phyloP scores from a whole-genome alignment of 2,797 vertebrate genomes.

The Onychomys arenicola region DNA sequence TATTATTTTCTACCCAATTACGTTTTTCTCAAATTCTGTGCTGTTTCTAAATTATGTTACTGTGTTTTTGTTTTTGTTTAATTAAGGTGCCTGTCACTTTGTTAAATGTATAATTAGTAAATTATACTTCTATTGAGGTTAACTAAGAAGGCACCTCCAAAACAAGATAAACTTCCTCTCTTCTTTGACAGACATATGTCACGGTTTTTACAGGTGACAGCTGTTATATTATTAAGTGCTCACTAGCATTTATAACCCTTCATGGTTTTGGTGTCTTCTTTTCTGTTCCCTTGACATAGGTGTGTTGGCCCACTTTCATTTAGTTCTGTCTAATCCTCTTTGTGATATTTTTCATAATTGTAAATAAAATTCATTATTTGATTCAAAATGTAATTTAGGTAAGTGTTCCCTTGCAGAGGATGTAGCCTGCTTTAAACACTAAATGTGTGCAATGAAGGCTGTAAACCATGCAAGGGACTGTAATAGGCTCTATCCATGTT shows the following conservation, averaged over 20 bases:
- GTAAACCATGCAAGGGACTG: not conserved
- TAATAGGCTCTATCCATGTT: not conserved
- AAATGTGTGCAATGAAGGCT: constrained; percentile 12
- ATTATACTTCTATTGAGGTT: constrained; percentile 48
- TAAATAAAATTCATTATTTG: constrained; percentile 52
- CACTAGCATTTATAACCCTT: not conserved
- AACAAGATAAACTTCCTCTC: constrained; percentile 20
- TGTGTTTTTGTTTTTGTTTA: constrained; percentile 58
- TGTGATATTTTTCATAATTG: constrained; percentile 33
- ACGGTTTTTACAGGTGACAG: constrained; percentile 18
- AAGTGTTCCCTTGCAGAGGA: constrained; percentile 50
- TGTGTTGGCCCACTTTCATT: constrained; percentile 15
- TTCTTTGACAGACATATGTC: constrained; percentile 16
- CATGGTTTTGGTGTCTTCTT: not conserved
- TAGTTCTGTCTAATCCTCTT: constrained; percentile 10
- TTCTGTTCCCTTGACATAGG: constrained; percentile 26
- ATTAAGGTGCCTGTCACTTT: constrained; percentile 40
- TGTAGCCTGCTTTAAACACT: constrained; percentile 62
- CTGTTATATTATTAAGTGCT: not conserved
- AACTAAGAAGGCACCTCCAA: constrained; percentile 1
- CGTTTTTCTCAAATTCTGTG: not conserved
- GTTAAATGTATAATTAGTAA: constrained; percentile 47
- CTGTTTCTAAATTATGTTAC: constrained; percentile 41
- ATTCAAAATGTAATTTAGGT: constrained; percentile 55
- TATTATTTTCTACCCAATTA: constrained; percentile 37